Conservation (phyloP, 2,888 invertebrate genomes). For the Rotaria magnacalcarata region DNA sequence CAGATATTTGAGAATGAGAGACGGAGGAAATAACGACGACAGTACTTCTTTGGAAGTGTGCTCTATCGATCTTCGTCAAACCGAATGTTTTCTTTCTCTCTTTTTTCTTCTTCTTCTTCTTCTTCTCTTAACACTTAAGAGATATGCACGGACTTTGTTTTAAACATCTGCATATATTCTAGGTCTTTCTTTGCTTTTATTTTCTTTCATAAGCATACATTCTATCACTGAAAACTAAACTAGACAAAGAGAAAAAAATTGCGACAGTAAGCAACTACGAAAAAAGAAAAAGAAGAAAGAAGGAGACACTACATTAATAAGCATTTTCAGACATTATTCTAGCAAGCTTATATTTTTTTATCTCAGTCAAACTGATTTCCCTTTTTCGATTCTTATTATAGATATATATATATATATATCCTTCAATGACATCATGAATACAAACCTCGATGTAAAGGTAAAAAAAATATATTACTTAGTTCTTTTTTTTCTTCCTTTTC, state of each 20-base stretch:
- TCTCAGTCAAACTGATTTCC: not conserved
- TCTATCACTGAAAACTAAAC: slow-evolving; percentile 18
- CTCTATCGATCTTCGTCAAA: not conserved
- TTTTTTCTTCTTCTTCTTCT: not conserved
- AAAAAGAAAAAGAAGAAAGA: not conserved
- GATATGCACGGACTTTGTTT: slow-evolving; percentile 8
- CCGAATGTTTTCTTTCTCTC: not conserved
- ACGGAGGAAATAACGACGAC: not conserved
- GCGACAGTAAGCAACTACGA: not conserved
- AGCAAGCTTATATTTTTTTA: not conserved
- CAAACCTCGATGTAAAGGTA: not conserved
- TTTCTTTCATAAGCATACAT: not conserved
- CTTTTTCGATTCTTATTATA: not conserved
- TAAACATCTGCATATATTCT: slow-evolving; percentile 26
- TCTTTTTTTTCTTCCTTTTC: not conserved
- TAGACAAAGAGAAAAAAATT: not conserved
- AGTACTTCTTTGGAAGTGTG: not conserved
- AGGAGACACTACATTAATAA: not conserved
- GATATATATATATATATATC: not conserved
- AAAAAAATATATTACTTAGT: not conserved
- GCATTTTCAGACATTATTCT: not conserved
- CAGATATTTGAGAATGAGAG: not conserved
- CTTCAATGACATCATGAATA: not conserved
- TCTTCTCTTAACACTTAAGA: not conserved
- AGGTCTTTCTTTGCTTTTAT: slow-evolving; percentile 29